Base-by-base conservation (phyloP, 2,888 invertebrate species). In the Dicycla oo region DNA sequence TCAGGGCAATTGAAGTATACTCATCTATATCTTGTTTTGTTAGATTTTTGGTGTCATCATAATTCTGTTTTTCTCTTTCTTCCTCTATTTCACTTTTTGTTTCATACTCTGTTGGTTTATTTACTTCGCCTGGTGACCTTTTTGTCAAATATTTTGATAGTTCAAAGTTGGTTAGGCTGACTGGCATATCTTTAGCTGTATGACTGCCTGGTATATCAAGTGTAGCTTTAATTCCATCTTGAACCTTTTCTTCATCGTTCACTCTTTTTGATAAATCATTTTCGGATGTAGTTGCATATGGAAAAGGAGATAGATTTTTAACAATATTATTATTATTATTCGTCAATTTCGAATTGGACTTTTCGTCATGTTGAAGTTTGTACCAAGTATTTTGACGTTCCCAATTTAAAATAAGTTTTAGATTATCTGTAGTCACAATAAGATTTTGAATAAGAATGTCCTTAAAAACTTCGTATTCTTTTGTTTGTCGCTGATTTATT, bases 391-490 rank as follows among this genome's bases (percentile, higher is more conserved):
- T 56, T 51, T 77, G 57, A 26, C 45, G 80, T 83, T 87, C 88
- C 78, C 81, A 78, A 72, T 86, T 86, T 23, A 87, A 68, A 65
- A 89, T 74, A 0, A 84, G 47, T 77, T 86, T 87, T 2, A 90
- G 80, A 81, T 84, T 87, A n/a, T 89, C 86, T 72, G 87, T 88
- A 40, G 90, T 82, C 23, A 82, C 57, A 61, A 89, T 80, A 2
- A 90, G 73, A 68, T 89, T 85, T 68, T 88, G 75, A 23, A 88
- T 84, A 6, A 89, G 65, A 69, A 86, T 71, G 15, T 85, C 81
- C 76, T 88, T 89, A 20, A 83, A 80, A 10, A 77, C 69, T 43
- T 88, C 77, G 7, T 85, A 76, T 13, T 72, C 61, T 47, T 83
- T 68, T 8, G 53, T 76, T 38, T 75, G 61, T 18, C 73, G 75